Conservation (phyloP, 2,113 vertebrate genomes). For the Istiophorus platypterus region DNA sequence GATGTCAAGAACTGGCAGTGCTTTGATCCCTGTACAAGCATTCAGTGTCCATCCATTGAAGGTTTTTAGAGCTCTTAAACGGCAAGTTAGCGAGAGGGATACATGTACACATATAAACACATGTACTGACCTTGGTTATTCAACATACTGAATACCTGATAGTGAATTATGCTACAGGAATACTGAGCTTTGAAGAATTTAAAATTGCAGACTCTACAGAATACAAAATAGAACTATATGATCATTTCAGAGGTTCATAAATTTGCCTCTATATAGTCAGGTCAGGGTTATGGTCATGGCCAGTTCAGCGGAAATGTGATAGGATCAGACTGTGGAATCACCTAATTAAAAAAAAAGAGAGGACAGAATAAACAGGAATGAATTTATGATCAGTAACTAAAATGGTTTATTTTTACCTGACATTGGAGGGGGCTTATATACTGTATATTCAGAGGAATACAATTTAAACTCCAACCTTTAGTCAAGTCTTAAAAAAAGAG, state of each 20-base stretch:
- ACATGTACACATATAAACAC: not conserved
- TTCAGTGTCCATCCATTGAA: not conserved
- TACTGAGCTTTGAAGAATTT: not conserved
- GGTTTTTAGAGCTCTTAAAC: constrained; percentile 9
- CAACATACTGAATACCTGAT: not conserved
- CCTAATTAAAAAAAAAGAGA: not conserved
- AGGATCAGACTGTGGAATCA: not conserved
- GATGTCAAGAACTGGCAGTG: constrained; percentile 27
- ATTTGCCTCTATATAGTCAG: not conserved
- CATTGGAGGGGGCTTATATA: not conserved
- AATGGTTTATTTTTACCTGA: not conserved
- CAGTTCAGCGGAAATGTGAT: not conserved
- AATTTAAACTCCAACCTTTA: not conserved
- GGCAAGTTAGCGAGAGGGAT: not conserved
- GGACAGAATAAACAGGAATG: not conserved
- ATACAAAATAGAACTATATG: not conserved
- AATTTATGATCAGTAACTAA: not conserved
- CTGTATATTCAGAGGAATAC: not conserved
- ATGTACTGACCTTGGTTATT: constrained; percentile 5
- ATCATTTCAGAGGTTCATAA: not conserved
- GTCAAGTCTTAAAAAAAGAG: not conserved
- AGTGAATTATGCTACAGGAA: not conserved
- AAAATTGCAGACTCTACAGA: not conserved
- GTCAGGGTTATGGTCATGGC: not conserved
- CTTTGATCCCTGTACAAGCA: constrained; percentile 32